Conservation (phyloP, 2,113 vertebrate species). For the Gopherus evgoodei region DNA sequence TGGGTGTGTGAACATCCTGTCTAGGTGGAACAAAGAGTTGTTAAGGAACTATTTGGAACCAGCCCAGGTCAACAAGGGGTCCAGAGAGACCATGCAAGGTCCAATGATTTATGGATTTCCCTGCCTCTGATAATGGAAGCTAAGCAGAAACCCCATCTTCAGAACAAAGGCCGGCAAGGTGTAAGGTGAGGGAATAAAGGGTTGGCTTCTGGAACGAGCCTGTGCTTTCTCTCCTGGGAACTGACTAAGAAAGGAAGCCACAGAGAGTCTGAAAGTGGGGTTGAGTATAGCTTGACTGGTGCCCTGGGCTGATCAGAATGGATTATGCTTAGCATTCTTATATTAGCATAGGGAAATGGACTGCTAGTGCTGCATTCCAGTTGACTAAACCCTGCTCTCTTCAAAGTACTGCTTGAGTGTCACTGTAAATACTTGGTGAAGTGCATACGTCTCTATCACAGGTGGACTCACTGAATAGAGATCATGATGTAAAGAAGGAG, state of each 20-base stretch:
- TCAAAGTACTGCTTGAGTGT: not conserved
- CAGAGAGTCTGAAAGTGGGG: not conserved
- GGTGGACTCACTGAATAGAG: not conserved
- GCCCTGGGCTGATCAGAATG: not conserved
- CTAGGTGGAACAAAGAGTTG: not conserved
- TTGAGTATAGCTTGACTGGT: not conserved
- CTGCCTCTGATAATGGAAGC: not conserved
- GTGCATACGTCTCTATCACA: not conserved
- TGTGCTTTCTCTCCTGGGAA: not conserved
- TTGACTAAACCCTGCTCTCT: not conserved
- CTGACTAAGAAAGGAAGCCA: not conserved
- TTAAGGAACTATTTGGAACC: not conserved
- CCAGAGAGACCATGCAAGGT: not conserved
- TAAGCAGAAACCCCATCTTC: not conserved
- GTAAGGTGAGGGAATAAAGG: not conserved
- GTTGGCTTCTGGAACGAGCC: not conserved
- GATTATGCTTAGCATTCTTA: not conserved
- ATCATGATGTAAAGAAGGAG: not conserved
- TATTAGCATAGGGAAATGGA: not conserved
- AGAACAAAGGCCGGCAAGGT: not conserved
- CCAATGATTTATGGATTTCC: not conserved
- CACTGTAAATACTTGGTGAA: not conserved
- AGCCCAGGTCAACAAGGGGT: not conserved
- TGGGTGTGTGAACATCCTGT: not conserved
- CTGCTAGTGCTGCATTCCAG: not conserved